Percentiles rank a stretch among this genome's conserved stretches.
Conservation (phyloP, 2,797 vertebrate species). For the Malacoctenus gilli region DNA sequence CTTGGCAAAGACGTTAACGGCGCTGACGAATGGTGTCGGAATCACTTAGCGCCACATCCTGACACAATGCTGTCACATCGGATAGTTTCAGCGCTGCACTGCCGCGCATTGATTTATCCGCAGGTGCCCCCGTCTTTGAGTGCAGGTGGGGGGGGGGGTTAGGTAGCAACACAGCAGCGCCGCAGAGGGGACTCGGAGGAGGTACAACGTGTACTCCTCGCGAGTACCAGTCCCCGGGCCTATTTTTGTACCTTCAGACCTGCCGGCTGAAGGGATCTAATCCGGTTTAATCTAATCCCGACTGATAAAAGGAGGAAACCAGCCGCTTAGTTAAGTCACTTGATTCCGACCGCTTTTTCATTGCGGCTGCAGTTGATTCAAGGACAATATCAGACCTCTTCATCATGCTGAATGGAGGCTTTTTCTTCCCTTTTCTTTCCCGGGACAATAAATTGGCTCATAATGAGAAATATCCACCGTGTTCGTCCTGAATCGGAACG, state of each 20-base stretch:
- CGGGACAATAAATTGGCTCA: slow-evolving; percentile 6
- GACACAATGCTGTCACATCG: slow-evolving; percentile 33
- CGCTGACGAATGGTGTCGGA: slow-evolving; percentile 26
- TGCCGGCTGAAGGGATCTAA: slow-evolving; percentile 40
- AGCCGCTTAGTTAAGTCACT: slow-evolving; percentile 46
- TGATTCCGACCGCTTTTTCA: slow-evolving; percentile 36
- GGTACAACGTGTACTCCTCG: slow-evolving; percentile 37
- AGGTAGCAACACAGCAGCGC: slow-evolving; percentile 28
- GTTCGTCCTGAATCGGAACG: no score
- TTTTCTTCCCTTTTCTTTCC: slow-evolving; percentile 21
- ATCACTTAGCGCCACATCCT: slow-evolving; percentile 34
- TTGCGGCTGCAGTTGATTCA: slow-evolving; percentile 16
- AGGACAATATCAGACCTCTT: slow-evolving; percentile 23
- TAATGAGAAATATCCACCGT: slow-evolving; percentile 28
- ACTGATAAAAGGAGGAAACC: slow-evolving; percentile 26
- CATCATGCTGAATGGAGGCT: neutral
- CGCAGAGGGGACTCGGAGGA: slow-evolving; percentile 47
- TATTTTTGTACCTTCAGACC: slow-evolving; percentile 48
- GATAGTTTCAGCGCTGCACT: slow-evolving; percentile 15
- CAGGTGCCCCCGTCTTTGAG: slow-evolving; percentile 23
- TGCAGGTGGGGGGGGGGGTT: slow-evolving; percentile 25
- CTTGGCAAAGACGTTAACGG: slow-evolving; percentile 42
- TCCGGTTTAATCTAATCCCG: slow-evolving; percentile 44
- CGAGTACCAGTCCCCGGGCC: slow-evolving; percentile 22
- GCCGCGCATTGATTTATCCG: slow-evolving; percentile 36